Evolutionary conservation across 2,888 invertebrate genomes (phyloP), one percentile per base, ranked within the genome.

Genomic region (Himalopsyche tibetana): DNA sequence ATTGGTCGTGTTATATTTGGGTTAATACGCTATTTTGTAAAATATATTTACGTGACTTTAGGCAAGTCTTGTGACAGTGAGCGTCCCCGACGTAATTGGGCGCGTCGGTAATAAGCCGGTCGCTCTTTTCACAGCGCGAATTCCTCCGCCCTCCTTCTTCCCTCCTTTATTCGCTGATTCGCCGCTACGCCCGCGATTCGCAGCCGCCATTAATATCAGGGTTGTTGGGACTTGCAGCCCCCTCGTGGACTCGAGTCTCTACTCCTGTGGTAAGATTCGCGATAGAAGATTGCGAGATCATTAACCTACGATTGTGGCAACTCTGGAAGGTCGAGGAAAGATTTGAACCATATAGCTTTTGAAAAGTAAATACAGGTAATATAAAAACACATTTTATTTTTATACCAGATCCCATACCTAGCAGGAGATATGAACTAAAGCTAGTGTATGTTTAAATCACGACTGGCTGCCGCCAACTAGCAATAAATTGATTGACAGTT

Each of bases 91-190:
- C 63, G 63, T 63, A 63, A 63, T 63, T 63, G 63, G 63, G 63
- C 63, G 63, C 63, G 63, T 63, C 63, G 63, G 63, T 63, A 63
- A 63, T 63, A 63, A 63, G 63, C 63, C 63, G 63, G 63, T 63
- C 63, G 63, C 63, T 63, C 63, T 63, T 63, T 63, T 63, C 63
- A 63, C 63, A 63, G 63, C 63, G 63, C 63, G 63, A 63, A 63
- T 63, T 63, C 63, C 63, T 63, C 63, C 28, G 63, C 63, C 63
- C 63, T 63, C 63, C 63, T 63, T 19, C 63, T 63, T 28, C 28
- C 63, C 63, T 63, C 63, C 63, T 63, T 63, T 63, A 63, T 63
- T 63, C 63, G 63, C 63, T 63, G 63, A 63, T 63, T 63, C 63
- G 63, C 63, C 63, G 63, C 63, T 63, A 28, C 63, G 63, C 63